These are phyloP conservation scores for Myiagra hebetior DNA, from an alignment of 2,113 vertebrate genomes.

Conservation along the genomic window DNA sequence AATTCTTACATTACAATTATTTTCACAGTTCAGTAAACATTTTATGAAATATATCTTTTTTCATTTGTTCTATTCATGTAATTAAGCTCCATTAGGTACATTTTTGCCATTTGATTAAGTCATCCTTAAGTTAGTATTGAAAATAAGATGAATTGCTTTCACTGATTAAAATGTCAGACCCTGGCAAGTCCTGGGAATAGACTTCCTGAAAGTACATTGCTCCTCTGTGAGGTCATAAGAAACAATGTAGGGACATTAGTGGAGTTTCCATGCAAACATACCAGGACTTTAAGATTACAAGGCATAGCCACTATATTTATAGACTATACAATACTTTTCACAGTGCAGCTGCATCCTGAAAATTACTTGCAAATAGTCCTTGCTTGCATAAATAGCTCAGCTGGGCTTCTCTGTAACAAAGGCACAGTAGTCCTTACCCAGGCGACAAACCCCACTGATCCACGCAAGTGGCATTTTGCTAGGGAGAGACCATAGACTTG, in stretches of 20 bases:
- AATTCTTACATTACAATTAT: background rate
- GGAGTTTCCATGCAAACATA: conserved; percentile 54
- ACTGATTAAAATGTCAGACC: conserved; percentile 33
- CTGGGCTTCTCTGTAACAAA: background rate
- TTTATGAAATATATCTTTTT: conserved; percentile 37
- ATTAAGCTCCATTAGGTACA: conserved; percentile 64
- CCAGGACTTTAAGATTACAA: conserved; percentile 44
- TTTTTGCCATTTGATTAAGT: conserved; percentile 63
- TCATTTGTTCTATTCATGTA: conserved; percentile 32
- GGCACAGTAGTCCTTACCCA: background rate
- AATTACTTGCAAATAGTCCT: background rate
- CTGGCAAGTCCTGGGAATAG: conserved; percentile 39
- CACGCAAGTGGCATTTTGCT: background rate
- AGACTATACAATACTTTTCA: conserved; percentile 19
- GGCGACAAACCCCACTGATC: background rate
- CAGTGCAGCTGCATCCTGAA: background rate
- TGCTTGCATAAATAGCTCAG: background rate
- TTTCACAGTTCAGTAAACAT: conserved; percentile 54
- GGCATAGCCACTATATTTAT: conserved; percentile 18
- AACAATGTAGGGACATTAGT: background rate
- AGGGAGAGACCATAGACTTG: background rate
- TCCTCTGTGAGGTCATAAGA: conserved; percentile 32
- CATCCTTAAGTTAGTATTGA: conserved; percentile 46
- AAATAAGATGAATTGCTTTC: conserved; percentile 59
- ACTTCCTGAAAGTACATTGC: conserved; percentile 21